Percentiles rank a stretch among this genome's conserved stretches.
Evolutionary conservation across 2,113 vertebrate genomes (phyloP).

Genomic region (Perca flavescens): DNA sequence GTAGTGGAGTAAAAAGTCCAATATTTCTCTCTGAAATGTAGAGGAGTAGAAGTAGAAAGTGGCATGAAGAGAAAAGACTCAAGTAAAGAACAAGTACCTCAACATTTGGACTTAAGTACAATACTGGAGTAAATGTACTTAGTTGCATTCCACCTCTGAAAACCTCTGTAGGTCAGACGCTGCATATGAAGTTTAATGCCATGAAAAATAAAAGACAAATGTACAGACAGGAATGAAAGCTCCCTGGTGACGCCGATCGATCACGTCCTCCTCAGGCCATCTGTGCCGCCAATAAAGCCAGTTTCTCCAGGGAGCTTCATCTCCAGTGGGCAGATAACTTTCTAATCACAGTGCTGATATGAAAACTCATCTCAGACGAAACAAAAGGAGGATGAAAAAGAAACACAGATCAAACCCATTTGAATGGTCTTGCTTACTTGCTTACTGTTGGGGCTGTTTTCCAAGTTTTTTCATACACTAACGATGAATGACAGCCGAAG

Average conservation of each 20-base stretch:
- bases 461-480: not conserved
- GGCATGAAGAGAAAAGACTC: too few relatives aligned
- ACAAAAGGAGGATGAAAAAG: not conserved
- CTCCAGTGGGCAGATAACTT: not conserved
- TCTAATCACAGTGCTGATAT: not conserved
- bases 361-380: not conserved
- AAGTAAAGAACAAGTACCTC: too few relatives aligned
- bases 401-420: not conserved
- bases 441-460: not conserved
- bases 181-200: not conserved
- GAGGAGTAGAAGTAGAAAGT: too few relatives aligned
- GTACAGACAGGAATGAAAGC: not conserved
- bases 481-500: not conserved
- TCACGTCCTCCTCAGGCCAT: not conserved
- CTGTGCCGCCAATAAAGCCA: not conserved
- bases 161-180: not conserved
- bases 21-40: too few relatives aligned
- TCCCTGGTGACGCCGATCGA: not conserved
- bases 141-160: too few relatives aligned
- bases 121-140: too few relatives aligned
- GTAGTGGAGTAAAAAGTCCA: too few relatives aligned
- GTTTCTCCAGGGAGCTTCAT: not conserved
- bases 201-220: not conserved
- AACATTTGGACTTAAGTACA: too few relatives aligned
- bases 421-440: not conserved